Percentiles rank a stretch among this genome's conserved stretches.
phyloP scores from a whole-genome alignment of 2,797 vertebrate species.

The Anguilla megastoma region DNA sequence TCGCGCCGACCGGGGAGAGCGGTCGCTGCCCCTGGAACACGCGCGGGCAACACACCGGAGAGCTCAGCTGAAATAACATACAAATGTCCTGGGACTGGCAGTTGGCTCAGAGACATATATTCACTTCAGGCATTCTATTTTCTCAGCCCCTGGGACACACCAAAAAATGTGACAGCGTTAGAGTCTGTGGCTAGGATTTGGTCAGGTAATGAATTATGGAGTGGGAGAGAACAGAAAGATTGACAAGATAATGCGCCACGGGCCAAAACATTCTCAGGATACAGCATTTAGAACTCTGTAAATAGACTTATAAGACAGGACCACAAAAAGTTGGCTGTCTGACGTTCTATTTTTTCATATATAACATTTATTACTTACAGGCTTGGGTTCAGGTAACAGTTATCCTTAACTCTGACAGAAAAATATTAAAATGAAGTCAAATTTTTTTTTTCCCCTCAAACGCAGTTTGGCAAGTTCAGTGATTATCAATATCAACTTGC shows the following conservation, averaged over 20 bases:
- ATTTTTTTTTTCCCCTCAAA: background rate
- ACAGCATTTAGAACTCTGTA: background rate
- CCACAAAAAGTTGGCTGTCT: background rate
- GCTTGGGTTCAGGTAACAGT: background rate
- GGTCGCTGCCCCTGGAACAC: background rate
- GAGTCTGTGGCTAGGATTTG: background rate
- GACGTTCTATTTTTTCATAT: background rate
- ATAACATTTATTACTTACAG: background rate
- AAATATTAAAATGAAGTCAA: background rate
- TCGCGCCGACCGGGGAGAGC: background rate
- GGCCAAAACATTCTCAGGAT: background rate
- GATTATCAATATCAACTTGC: background rate
- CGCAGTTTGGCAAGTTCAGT: background rate
- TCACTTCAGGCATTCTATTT: constrained; percentile 30
- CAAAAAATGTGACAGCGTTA: constrained; percentile 24
- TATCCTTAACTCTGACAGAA: background rate
- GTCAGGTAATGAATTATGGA: constrained; percentile 23
- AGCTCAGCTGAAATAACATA: constrained; percentile 9
- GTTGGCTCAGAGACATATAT: constrained; percentile 7
- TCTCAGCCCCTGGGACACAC: background rate
- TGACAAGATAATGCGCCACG: background rate
- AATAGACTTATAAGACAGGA: background rate
- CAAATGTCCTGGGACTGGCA: constrained; percentile 5
- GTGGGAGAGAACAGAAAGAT: background rate
- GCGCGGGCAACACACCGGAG: background rate